These are phyloP conservation scores for Vultur gryphus DNA, from an alignment of 2,797 vertebrate species.

Conservation along the genomic window DNA sequence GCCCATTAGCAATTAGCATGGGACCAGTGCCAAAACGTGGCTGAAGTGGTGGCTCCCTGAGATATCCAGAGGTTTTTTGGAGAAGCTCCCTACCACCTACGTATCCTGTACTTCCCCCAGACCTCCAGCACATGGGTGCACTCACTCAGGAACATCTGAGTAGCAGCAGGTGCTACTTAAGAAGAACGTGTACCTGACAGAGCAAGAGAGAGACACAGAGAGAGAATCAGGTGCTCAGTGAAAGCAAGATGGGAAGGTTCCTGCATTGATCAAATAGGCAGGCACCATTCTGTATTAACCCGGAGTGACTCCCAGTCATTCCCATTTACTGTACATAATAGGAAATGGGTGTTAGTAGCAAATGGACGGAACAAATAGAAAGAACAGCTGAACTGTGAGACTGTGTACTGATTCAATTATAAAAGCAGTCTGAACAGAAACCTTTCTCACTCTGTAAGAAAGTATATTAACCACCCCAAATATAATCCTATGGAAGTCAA, in stretches of 20 bases:
- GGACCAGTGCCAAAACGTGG: not conserved
- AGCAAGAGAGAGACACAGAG: too few relatives aligned
- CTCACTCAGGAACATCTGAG: not conserved
- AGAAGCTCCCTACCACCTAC: not conserved
- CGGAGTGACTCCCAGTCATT: not conserved
- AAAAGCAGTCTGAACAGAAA: not conserved
- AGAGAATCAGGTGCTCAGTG: not conserved
- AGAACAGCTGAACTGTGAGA: not conserved
- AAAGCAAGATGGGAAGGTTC: not conserved
- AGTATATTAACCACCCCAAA: not conserved
- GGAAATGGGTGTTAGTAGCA: not conserved
- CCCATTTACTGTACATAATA: not conserved
- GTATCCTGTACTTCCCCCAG: not conserved
- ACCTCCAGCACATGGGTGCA: not conserved
- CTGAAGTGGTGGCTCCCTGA: not conserved
- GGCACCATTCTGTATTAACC: not conserved
- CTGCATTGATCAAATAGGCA: not conserved
- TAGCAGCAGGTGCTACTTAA: not conserved
- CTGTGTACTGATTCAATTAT: not conserved
- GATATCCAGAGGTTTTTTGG: accelerated
- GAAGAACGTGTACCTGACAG: not conserved
- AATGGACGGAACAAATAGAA: not conserved
- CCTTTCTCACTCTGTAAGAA: not conserved
- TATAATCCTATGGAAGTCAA: not conserved
- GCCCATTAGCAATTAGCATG: not conserved